phyloP scores from a whole-genome alignment of 2,797 vertebrate species.

The Lophotriccus pileatus region DNA sequence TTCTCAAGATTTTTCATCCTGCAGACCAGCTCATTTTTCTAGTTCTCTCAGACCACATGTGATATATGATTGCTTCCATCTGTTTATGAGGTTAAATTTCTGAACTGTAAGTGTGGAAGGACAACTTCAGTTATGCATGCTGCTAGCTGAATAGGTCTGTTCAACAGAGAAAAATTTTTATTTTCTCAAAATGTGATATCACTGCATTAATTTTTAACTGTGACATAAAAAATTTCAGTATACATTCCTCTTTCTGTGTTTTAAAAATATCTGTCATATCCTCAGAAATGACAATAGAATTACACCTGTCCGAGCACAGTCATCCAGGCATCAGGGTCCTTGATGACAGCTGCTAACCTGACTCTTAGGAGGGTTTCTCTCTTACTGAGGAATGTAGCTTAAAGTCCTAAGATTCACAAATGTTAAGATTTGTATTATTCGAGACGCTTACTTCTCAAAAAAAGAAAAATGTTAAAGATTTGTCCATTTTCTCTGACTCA shows the following conservation, averaged over 20 bases:
- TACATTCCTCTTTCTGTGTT: neutral
- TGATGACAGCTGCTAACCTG: neutral
- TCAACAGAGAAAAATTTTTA: neutral
- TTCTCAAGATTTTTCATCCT: neutral
- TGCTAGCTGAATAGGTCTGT: neutral
- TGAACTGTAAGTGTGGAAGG: neutral
- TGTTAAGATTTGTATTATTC: neutral
- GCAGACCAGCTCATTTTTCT: neutral
- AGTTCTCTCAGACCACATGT: neutral
- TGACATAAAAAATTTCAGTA: neutral
- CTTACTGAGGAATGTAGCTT: neutral
- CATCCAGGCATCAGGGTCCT: neutral
- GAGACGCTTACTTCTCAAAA: neutral
- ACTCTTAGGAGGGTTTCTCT: neutral
- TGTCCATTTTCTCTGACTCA: neutral
- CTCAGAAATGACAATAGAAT: neutral
- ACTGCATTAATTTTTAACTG: neutral
- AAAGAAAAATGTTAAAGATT: neutral
- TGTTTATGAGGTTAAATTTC: slow-evolving; percentile 11
- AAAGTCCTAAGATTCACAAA: neutral
- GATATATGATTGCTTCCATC: slow-evolving; percentile 14
- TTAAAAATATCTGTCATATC: neutral
- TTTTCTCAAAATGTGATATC: neutral
- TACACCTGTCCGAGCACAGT: neutral
- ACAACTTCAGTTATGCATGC: neutral